Evolutionary conservation across 1,140 invertebrate genomes (phyloP), one percentile per base, ranked within the genome.

Genomic region (Philopotamus ludificatus): DNA sequence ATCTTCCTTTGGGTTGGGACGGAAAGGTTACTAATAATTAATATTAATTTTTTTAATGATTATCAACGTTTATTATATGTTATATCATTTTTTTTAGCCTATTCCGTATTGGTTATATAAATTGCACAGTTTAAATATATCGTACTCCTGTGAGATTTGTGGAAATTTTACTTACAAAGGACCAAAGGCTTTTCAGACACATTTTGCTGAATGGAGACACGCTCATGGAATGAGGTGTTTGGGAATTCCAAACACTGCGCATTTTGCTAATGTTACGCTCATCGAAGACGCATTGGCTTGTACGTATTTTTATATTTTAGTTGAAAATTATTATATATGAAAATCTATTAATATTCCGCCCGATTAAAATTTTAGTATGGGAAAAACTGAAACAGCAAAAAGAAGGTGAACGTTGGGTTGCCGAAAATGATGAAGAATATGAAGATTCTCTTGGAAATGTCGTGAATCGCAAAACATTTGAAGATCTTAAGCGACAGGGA

Each of bases 21-120:
- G 98, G 97, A 49, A 99, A 99, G 82, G 88, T 90, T 75, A 34
- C 12, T 34, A 70, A 44, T 7, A 18, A 58, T 51, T 66, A 16
- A 51, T 21, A 39, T 18, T 7, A 20, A 50, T 45, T 28, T 15
- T 53, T 66, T 7, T 15, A 58, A 58, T 9, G 15, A 20, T 66
- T 63, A 61, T 65, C 20, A 34, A 10, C 57, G 45, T 44, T 44
- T 10, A 20, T 47, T 18, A 50, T 47, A 45, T 10, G 3, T 44
- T 57, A 0, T 61, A 26, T 61, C n/a, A n/a, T n/a, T n/a, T n/a
- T n/a, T 63, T 60, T 68, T 71, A 88, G 83, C 96, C 96, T 0
- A 98, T 98, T 74, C 98, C 98, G 0, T 99, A 99, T 78, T 99
- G 98, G 97, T 79, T 99, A 22, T 99, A 99, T 77, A 99, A 99